Percentiles rank a stretch among this genome's conserved stretches.
Conservation (phyloP, 1,140 invertebrate species). For the Procambarus clarkii region DNA sequence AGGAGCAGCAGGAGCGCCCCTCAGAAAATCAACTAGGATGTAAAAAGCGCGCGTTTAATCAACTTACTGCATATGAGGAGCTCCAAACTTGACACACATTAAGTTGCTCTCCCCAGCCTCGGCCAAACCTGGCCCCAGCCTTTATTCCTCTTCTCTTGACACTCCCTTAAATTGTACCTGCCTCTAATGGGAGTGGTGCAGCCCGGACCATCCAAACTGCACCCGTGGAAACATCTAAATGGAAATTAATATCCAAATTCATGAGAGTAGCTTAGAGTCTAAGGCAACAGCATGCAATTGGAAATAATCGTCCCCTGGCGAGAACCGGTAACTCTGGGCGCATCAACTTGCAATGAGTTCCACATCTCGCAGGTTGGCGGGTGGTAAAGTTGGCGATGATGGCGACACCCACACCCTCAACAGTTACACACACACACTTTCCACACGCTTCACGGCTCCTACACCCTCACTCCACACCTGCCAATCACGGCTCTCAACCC, state of each 20-base stretch:
- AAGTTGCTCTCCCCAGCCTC: conserved; percentile 29
- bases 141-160: background rate
- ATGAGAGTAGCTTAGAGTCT: conserved; percentile 23
- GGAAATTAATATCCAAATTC: conserved; percentile 50
- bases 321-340: conserved; percentile 43
- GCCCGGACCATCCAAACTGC: background rate
- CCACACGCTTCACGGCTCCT: background rate
- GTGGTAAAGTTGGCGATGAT: conserved; percentile 44
- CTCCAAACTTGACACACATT: conserved; percentile 63
- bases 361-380: conserved; percentile 53
- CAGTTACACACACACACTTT: background rate
- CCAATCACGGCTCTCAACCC: background rate
- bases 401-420: background rate
- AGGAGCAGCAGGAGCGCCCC: background rate
- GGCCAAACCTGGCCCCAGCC: background rate
- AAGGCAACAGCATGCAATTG: conserved; percentile 38
- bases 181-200: background rate
- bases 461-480: conserved; percentile 6
- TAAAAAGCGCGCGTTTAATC: conserved; percentile 61
- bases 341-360: conserved; percentile 67
- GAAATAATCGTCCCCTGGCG: conserved; percentile 31
- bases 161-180: background rate
- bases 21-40: conserved; percentile 12
- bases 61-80: conserved; percentile 61
- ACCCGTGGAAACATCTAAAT: conserved; percentile 32